Evolutionary conservation across 2,888 invertebrate species (phyloP), one percentile per base, ranked within the genome.

Genomic region (Koerneria pararmatus): DNA sequence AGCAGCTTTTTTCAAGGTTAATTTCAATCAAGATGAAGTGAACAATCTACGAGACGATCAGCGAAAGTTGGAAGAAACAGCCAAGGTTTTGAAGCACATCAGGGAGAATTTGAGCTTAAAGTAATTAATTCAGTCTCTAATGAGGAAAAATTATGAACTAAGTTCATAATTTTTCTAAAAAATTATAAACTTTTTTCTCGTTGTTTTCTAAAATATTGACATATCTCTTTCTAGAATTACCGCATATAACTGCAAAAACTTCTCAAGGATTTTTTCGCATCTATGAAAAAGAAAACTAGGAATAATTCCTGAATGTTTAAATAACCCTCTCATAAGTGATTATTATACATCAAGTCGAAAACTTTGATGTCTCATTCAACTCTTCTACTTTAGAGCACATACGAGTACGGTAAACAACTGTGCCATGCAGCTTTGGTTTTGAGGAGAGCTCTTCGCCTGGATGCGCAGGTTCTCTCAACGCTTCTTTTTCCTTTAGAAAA

Each of bases 381-480:
- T 67, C 5, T 46, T 41, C 24, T 24, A 8, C 83, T 84, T 51
- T 83, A 91, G 91, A 89, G 89, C 61, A 90, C 91, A 24, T 91
- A 89, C 84, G 89, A 91, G 74, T 91, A 91, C 79, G 91, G 91
- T 22, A 89, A 89, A 78, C 90, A 91, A 85, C 85, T 91, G 70
- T 85, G 91, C 59, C 89, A 89, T 77, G 91, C 91, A 3, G 89
- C 91, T 1, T 85, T 90, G 62, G 88, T 90, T 19, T 83, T 91
- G 69, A 86, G 91, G 57, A 88, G 89, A 70, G 89, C 90, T 34
- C 89, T 91, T 82, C 88, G 89, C 80, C 85, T 83, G 53, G 83
- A 84, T 62, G 73, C 83, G 3, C 68, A 69, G 53, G 56, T 68
- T 48, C 1, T 19, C 15, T 22, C 19, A 5, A 29, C 11, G 31